phyloP scores from a whole-genome alignment of 1,140 invertebrate species.

The Leptinotarsa texana region DNA sequence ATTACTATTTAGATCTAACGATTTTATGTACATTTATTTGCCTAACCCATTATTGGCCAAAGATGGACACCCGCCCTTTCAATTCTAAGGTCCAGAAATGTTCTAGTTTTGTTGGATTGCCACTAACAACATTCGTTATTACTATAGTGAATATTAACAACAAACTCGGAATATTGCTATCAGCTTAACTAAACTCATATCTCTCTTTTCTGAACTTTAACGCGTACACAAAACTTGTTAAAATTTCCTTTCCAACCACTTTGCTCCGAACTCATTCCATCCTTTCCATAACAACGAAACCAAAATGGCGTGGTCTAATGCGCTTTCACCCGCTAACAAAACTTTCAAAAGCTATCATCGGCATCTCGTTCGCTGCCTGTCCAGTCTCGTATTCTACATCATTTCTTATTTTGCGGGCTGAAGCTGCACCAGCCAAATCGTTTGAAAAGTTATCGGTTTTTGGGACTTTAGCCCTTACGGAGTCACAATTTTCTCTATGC shows the following conservation, averaged over 20 bases:
- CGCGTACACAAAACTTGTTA: conserved; percentile 3
- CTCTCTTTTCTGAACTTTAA: neutral
- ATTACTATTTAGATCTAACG: too few relatives aligned
- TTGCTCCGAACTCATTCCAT: conserved; percentile 26
- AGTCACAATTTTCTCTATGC: conserved; percentile 14
- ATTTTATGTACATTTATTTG: too few relatives aligned
- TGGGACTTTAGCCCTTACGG: conserved; percentile 16
- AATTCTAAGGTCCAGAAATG: too few relatives aligned
- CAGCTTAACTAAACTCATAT: neutral
- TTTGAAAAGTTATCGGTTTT: conserved; percentile 5
- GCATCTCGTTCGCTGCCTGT: conserved; percentile 32
- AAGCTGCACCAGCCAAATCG: neutral
- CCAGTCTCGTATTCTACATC: conserved; percentile 32
- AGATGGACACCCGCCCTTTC: too few relatives aligned
- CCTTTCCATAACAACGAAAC: conserved; percentile 35
- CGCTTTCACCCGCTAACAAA: conserved; percentile 40
- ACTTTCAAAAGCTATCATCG: conserved; percentile 42
- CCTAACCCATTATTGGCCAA: too few relatives aligned
- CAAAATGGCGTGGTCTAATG: conserved; percentile 38
- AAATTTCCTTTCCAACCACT: conserved; percentile 32
- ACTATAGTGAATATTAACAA: too few relatives aligned
- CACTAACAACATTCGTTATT: too few relatives aligned
- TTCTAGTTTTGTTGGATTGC: too few relatives aligned
- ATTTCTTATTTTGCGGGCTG: conserved; percentile 28
- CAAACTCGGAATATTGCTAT: too few relatives aligned